These are phyloP conservation scores for Holothuria scabra DNA, from an alignment of 53 echinoderm and acorn worm genomes.

Conservation along the genomic window DNA sequence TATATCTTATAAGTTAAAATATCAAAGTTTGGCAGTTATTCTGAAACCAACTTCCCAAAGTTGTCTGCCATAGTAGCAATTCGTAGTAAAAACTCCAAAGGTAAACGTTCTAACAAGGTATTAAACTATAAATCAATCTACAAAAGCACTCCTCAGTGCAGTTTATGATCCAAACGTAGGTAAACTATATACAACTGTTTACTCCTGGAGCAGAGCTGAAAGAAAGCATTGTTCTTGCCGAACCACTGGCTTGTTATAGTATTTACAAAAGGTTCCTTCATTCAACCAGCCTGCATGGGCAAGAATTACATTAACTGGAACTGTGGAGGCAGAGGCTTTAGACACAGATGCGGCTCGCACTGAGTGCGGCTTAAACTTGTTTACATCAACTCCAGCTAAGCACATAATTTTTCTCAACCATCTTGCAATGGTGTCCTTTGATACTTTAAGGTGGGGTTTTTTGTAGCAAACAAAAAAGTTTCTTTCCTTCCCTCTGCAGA, in stretches of 20 bases:
- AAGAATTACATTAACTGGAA: constrained; percentile 1
- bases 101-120: too few relatives aligned
- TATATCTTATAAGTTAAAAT: not conserved
- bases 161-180: too few relatives aligned
- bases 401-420: constrained; percentile 8
- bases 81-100: too few relatives aligned
- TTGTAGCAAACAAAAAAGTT: constrained; percentile 30
- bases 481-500: constrained; percentile 2
- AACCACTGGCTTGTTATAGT: constrained; percentile 21
- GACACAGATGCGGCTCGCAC: constrained; percentile 12
- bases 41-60: not conserved
- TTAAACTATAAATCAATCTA: too few relatives aligned
- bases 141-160: too few relatives aligned
- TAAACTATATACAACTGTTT: not conserved
- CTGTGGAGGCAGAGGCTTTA: constrained; percentile 1
- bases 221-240: not conserved
- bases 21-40: not conserved
- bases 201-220: not conserved
- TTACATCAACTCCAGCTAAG: constrained; percentile 18
- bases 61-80: too few relatives aligned
- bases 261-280: constrained; percentile 29
- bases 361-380: constrained; percentile 18
- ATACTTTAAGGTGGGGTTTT: constrained; percentile 5
- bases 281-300: constrained; percentile 29
- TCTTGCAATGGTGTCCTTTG: constrained; percentile 33